phyloP scores from a whole-genome alignment of 2,888 invertebrate genomes.

The Orthonychiurus folsomi region DNA sequence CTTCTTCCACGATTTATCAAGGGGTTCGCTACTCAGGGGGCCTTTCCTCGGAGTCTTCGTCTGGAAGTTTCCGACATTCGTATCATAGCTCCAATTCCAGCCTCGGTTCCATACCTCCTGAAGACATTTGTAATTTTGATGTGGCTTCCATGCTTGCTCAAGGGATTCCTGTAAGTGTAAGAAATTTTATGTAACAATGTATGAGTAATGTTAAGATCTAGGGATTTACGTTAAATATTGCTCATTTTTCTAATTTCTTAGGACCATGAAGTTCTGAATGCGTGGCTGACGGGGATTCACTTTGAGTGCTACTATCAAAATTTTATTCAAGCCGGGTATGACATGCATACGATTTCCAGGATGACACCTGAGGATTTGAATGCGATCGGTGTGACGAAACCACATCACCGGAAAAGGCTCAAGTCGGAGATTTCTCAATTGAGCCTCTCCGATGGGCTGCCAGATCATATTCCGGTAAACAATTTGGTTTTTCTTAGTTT shows the following conservation, averaged over 20 bases:
- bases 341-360: constrained; percentile 92
- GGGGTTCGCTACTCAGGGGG: constrained; percentile 36
- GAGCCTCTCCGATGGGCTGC: constrained; percentile 86
- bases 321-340: constrained; percentile 92
- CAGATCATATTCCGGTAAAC: constrained; percentile 83
- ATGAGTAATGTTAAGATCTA: not conserved
- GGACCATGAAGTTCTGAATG: constrained; percentile 89
- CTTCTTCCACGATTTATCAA: constrained; percentile 55
- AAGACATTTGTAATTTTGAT: constrained; percentile 51
- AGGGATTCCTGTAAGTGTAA: constrained; percentile 61
- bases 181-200: constrained; percentile 1
- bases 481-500: not conserved
- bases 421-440: constrained; percentile 93
- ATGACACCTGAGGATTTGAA: constrained; percentile 90
- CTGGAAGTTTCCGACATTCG: constrained; percentile 54
- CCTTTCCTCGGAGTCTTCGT: constrained; percentile 45
- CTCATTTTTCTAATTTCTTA: constrained; percentile 45
- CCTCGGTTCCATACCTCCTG: constrained; percentile 51
- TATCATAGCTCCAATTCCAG: constrained; percentile 43
- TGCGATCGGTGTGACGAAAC: constrained; percentile 67
- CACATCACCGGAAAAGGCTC: constrained; percentile 88
- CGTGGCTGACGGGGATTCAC: constrained; percentile 87
- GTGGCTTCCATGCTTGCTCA: constrained; percentile 50
- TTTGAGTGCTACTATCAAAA: constrained; percentile 90
- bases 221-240: not conserved